Conservation (phyloP, 2,888 invertebrate species). For the Heliconius ismenius region DNA sequence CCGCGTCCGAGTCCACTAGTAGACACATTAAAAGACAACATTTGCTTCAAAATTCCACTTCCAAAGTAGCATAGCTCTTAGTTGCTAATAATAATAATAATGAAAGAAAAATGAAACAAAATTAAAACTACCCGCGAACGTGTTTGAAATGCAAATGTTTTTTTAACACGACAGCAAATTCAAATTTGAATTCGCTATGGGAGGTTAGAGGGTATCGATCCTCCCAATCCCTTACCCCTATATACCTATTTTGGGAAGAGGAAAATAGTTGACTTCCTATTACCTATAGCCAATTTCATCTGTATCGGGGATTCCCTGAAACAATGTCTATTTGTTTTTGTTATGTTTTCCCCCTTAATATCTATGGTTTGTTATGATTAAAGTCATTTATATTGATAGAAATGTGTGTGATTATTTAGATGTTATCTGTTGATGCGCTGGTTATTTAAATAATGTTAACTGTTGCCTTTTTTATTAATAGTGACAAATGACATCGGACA, state of each 20-base stretch:
- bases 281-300: constrained; percentile 23
- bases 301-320: constrained; percentile 17
- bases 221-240: background rate
- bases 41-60: background rate
- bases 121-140: constrained; percentile 48
- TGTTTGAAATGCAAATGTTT: constrained; percentile 36
- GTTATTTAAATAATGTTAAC: background rate
- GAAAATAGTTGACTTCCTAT: constrained; percentile 25
- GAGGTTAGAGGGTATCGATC: constrained; percentile 39
- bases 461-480: too few species aligned
- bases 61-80: background rate
- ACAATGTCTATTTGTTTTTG: constrained; percentile 14
- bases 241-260: constrained; percentile 14
- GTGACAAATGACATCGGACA: too few species aligned
- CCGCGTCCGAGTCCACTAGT: too few species aligned
- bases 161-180: constrained; percentile 53
- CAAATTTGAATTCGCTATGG: constrained; percentile 62
- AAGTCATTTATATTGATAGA: background rate
- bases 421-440: background rate
- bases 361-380: constrained; percentile 17
- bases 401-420: background rate
- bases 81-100: background rate
- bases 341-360: constrained; percentile 6
- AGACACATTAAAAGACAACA: background rate
- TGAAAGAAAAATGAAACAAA: constrained; percentile 33